Percentiles rank a stretch among this genome's conserved stretches.
These are phyloP conservation scores for Microtus pennsylvanicus DNA, from an alignment of 2,113 vertebrate species.

Conservation along the genomic window DNA sequence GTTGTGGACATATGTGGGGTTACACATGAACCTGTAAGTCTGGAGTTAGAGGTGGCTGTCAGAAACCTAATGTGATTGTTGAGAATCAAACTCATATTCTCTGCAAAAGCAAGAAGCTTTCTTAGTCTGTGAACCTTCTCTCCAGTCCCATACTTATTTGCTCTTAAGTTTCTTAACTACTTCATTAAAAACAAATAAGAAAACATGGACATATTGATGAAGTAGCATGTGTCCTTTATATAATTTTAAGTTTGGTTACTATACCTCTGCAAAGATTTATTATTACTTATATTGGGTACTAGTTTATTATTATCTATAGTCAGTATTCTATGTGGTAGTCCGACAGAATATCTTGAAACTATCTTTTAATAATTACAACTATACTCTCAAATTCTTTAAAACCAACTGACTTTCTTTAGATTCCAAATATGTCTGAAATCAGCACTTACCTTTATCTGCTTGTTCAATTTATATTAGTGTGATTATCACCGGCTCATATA, in stretches of 20 bases:
- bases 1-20: neutral
- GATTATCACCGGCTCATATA: too few species aligned
- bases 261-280: neutral
- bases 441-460: neutral
- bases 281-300: neutral
- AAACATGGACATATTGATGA: neutral
- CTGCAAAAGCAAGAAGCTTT: neutral
- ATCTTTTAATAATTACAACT: neutral
- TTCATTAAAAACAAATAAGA: neutral
- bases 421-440: neutral
- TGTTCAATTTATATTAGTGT: neutral
- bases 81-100: neutral
- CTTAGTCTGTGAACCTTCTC: neutral
- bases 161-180: neutral
- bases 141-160: neutral
- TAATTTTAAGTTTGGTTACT: neutral
- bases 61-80: neutral
- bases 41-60: neutral
- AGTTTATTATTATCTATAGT: neutral
- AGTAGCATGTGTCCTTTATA: neutral
- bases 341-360: neutral
- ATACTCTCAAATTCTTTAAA: neutral
- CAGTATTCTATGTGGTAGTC: neutral
- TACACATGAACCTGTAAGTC: neutral
- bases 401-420: neutral